Percentiles rank a stretch among this genome's conserved stretches.
Conservation (phyloP, 2,888 invertebrate species). For the Macaria liturata region DNA sequence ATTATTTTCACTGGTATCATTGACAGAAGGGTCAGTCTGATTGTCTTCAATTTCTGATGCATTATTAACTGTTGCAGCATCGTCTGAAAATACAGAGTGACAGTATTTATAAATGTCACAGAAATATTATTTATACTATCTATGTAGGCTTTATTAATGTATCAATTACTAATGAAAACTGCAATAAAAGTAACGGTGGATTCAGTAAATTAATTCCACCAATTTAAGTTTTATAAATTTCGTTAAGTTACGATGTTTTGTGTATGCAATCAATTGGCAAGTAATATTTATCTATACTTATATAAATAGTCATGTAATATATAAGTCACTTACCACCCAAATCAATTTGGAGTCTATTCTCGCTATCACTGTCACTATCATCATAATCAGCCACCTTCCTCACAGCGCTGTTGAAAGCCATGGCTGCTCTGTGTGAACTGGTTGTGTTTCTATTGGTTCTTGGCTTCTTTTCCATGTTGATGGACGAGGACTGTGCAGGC, state of each 20-base stretch:
- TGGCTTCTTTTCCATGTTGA: too few species aligned
- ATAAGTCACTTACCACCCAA: conserved; percentile 29
- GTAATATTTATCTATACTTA: too few species aligned
- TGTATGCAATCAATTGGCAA: too few species aligned
- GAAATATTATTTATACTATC: too few species aligned
- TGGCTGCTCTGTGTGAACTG: background rate
- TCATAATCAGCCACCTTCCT: background rate
- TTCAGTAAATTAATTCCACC: too few species aligned
- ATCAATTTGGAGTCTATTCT: conserved; percentile 50
- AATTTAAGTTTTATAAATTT: too few species aligned
- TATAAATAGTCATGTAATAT: background rate
- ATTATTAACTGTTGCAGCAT: background rate
- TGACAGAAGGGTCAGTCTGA: background rate
- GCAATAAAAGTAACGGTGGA: too few species aligned
- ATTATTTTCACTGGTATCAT: background rate
- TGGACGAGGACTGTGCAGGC: too few species aligned
- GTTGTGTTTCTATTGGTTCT: background rate
- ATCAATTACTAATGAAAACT: too few species aligned
- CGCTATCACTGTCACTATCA: conserved; percentile 40
- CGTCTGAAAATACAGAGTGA: conserved; percentile 2
- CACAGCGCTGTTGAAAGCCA: background rate
- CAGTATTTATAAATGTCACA: background rate
- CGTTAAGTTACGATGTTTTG: too few species aligned
- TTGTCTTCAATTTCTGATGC: background rate
- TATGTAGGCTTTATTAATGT: too few species aligned